Evolutionary conservation across 2,888 invertebrate genomes (phyloP).

Genomic region (Tenthredo scrophulariae): DNA sequence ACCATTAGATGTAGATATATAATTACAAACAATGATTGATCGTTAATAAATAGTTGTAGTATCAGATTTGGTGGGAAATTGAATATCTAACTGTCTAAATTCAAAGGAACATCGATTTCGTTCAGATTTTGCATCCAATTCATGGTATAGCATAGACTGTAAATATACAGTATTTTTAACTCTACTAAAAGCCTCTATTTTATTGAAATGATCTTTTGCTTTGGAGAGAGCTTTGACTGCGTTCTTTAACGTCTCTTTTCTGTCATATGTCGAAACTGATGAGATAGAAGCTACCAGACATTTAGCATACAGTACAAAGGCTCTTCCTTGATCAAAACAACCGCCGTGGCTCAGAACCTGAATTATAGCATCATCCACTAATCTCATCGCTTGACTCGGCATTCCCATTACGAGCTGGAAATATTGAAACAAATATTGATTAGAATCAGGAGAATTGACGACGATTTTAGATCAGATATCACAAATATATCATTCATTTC

Average conservation of each 20-base stretch:
- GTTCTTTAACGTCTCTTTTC: conserved; percentile 80
- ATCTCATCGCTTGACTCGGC: conserved; percentile 86
- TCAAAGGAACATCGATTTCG: conserved; percentile 91
- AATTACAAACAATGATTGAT: background rate
- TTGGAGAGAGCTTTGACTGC: conserved; percentile 83
- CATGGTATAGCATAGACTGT: conserved; percentile 84
- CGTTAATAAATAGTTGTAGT: conserved; percentile 74
- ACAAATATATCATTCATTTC: too few relatives aligned
- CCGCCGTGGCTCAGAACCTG: conserved; percentile 90
- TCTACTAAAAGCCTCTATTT: conserved; percentile 88
- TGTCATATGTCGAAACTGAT: conserved; percentile 77
- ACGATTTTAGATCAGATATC: background rate
- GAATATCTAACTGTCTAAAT: conserved; percentile 88
- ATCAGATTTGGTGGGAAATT: conserved; percentile 83
- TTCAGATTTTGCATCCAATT: conserved; percentile 85
- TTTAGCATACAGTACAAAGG: conserved; percentile 87
- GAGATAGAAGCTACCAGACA: conserved; percentile 87
- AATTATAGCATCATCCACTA: conserved; percentile 86
- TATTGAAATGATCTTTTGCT: conserved; percentile 85
- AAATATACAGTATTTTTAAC: conserved; percentile 87
- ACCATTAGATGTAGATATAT: background rate
- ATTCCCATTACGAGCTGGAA: conserved; percentile 86
- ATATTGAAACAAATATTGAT: conserved; percentile 50
- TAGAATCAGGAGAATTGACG: background rate
- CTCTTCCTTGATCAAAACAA: conserved; percentile 89